phyloP scores from a whole-genome alignment of 2,888 invertebrate genomes.

The Hymenopus coronatus region DNA sequence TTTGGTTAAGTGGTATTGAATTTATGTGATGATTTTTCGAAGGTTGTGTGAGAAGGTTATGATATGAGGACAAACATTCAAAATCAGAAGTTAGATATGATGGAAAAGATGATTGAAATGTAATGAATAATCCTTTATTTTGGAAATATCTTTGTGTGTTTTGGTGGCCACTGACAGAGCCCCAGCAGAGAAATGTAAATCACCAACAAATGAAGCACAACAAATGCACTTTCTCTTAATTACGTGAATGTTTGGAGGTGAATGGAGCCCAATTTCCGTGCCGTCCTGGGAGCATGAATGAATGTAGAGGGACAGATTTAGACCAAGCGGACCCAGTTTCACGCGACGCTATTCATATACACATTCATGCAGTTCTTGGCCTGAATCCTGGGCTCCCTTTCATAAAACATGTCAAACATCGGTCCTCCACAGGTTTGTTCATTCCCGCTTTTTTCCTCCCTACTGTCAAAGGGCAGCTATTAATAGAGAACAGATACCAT shows the following conservation, averaged over 20 bases:
- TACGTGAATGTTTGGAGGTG: neutral
- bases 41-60: too few relatives aligned
- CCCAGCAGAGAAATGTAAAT: neutral
- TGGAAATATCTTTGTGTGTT: too few relatives aligned
- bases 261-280: neutral
- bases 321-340: conserved; percentile 20
- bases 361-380: conserved; percentile 35
- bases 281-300: neutral
- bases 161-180: neutral
- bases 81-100: too few relatives aligned
- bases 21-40: too few relatives aligned
- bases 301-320: neutral
- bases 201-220: neutral
- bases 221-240: neutral
- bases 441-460: neutral
- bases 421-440: neutral
- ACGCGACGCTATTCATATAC: conserved; percentile 18
- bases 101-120: too few relatives aligned
- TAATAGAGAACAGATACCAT: neutral
- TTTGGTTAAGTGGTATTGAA: too few relatives aligned
- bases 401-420: neutral
- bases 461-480: neutral
- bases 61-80: too few relatives aligned
- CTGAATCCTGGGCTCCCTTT: neutral
- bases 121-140: too few relatives aligned